Conservation (phyloP, 2,113 vertebrate genomes). For the Leptosomus discolor region DNA sequence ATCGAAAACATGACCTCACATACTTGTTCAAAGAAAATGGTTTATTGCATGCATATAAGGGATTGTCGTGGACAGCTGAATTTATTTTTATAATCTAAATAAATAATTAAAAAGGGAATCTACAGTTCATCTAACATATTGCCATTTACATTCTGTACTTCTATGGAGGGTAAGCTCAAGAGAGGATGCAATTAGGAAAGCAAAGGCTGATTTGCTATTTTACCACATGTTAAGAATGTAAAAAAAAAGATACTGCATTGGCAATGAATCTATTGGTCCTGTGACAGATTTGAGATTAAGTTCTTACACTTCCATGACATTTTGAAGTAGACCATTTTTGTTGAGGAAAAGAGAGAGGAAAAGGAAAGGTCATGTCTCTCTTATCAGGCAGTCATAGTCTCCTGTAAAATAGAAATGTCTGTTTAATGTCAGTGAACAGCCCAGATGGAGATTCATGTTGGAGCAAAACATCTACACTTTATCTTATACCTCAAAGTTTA, state of each 20-base stretch:
- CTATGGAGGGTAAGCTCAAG: background rate
- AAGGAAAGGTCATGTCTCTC: conserved; percentile 72
- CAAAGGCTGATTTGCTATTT: background rate
- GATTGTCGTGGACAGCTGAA: background rate
- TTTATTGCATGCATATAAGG: background rate
- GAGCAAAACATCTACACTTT: conserved; percentile 42
- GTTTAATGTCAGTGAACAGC: conserved; percentile 74
- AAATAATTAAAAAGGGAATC: background rate
- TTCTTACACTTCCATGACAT: conserved; percentile 68
- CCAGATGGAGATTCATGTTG: conserved; percentile 62
- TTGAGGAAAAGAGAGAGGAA: conserved; percentile 50
- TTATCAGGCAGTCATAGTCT: conserved; percentile 71
- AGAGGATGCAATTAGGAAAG: background rate
- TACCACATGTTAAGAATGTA: background rate
- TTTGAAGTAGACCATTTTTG: conserved; percentile 71
- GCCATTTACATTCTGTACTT: background rate
- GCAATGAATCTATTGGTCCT: conserved; percentile 61
- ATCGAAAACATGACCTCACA: background rate
- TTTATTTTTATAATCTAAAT: background rate
- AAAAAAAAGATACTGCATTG: background rate
- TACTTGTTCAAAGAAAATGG: background rate
- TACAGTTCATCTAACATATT: background rate
- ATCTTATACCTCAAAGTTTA: conserved; percentile 22
- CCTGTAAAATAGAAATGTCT: conserved; percentile 74
- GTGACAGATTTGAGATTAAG: conserved; percentile 70